These are phyloP conservation scores for Antennarius maculatus DNA, from an alignment of 2,797 vertebrate genomes.

Conservation along the genomic window DNA sequence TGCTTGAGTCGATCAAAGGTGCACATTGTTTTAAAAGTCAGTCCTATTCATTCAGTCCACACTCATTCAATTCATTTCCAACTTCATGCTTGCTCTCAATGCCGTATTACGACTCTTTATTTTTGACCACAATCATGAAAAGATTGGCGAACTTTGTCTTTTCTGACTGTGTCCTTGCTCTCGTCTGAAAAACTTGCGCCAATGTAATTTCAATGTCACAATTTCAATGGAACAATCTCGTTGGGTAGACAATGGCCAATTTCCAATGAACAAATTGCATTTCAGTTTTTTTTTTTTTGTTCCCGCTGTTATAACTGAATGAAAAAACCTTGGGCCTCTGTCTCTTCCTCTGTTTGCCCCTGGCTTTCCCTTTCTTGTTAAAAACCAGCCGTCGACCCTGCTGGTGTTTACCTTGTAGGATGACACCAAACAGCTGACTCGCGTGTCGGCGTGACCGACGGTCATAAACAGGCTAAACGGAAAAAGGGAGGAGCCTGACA, in stretches of 20 bases:
- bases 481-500: constrained; percentile 22
- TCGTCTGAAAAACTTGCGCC: constrained; percentile 27
- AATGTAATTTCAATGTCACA: constrained; percentile 62
- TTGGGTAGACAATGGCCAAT: constrained; percentile 69
- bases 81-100: constrained; percentile 40
- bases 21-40: constrained; percentile 53
- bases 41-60: constrained; percentile 35
- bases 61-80: constrained; percentile 42
- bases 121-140: constrained; percentile 32
- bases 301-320: constrained; percentile 49
- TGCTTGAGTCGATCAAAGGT: constrained; percentile 45
- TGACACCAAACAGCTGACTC: constrained; percentile 23
- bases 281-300: constrained; percentile 60
- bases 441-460: constrained; percentile 20
- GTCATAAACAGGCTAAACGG: constrained; percentile 27
- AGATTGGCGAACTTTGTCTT: constrained; percentile 27
- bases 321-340: constrained; percentile 30
- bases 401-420: constrained; percentile 3
- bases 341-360: constrained; percentile 1
- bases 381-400: not conserved
- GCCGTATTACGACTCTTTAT: constrained; percentile 51
- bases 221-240: constrained; percentile 69
- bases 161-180: constrained; percentile 55
- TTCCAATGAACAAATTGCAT: constrained; percentile 70
- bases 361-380: constrained; percentile 13